Evolutionary conservation across 2,113 vertebrate species (phyloP), one percentile per base, ranked within the genome.

Genomic region (Aythya baeri): DNA sequence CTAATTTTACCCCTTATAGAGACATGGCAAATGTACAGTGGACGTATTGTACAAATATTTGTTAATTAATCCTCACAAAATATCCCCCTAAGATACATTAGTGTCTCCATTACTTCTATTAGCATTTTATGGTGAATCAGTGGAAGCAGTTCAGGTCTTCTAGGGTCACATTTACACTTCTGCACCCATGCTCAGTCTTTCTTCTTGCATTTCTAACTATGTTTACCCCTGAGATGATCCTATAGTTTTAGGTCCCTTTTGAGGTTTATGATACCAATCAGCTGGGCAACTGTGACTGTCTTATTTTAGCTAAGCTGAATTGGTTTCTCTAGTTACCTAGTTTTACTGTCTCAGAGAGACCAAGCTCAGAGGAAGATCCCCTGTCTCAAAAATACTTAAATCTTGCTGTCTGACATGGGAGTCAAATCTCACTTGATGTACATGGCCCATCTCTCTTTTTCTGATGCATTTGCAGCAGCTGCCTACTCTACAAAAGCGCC

Each of bases 21-120:
- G 4, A 55, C 23, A 38, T 3, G 17, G 23, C 17, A 91, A 93
- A 93, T 34, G 57, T 85, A 46, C 11, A 66, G 49, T 62, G 26
- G 23, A 85, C 38, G 14, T 43, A 58, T 54, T 63, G 25, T 77
- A 86, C 36, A 93, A 93, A 95, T 91, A 89, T 91, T 88, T 93
- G 55, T 36, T 83, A 89, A 83, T 67, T 91, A 71, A 74, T 86
- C 22, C 22, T 52, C 68, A 96, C 16, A 62, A 89, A 87, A 83
- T 77, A 89, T 46, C 23, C 22, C 41, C 36, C 22, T 43, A 55
- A 55, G 5, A 78, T 34, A 4, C 21, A 31, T 83, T 84, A 91
- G 27, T 44, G 68, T 75, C 32, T 77, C 17, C 50, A 12, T 74
- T 65, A 72, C 34, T 50, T 57, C 29, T 27, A 67, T 15, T 61